phyloP scores from a whole-genome alignment of 2,888 invertebrate species.

The Troides oblongomaculatus region DNA sequence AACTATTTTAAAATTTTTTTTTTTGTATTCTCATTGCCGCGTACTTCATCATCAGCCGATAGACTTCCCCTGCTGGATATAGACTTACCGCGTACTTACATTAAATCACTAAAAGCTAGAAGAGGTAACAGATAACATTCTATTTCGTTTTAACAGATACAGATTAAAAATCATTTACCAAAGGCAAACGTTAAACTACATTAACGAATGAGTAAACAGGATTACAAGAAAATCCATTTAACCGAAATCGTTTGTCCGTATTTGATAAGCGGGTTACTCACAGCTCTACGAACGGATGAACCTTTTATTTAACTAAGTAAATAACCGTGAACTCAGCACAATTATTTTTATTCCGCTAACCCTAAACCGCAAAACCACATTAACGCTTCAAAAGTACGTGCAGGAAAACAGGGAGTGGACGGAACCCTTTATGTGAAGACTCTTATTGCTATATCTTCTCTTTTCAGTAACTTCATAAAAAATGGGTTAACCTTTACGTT shows the following conservation, averaged over 20 bases:
- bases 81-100: no score
- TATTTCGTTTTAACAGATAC: no score
- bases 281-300: slow-evolving; percentile 7
- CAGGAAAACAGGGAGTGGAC: slow-evolving; percentile 4
- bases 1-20: no score
- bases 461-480: no score
- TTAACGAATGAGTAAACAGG: slow-evolving; percentile 1
- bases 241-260: slow-evolving; percentile 11
- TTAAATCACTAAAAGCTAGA: no score
- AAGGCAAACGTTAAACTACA: slow-evolving; percentile 8
- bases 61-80: no score
- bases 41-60: no score
- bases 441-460: no score
- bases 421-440: no score
- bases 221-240: slow-evolving; percentile 22
- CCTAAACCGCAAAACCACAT: slow-evolving; percentile 16
- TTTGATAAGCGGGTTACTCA: slow-evolving; percentile 23
- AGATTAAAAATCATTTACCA: not conserved
- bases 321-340: slow-evolving; percentile 10
- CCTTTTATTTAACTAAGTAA: slow-evolving; percentile 11
- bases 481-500: no score
- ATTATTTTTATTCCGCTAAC: slow-evolving; percentile 18
- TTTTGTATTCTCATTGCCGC: no score
- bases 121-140: no score
- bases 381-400: not conserved